Conservation (phyloP, 1,140 invertebrate genomes). For the Plutomurus gul region DNA sequence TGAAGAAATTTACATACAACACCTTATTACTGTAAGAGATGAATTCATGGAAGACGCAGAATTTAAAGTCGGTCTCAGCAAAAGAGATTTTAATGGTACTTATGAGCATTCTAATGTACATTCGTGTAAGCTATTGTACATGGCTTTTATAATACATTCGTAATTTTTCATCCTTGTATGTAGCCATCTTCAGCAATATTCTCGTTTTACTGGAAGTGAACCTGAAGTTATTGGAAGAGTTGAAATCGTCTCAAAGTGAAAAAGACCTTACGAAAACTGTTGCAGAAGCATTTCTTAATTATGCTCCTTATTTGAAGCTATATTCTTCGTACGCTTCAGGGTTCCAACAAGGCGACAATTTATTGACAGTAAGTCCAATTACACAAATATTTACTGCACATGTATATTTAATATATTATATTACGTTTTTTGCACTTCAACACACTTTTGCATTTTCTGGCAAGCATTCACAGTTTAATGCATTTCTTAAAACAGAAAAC, state of each 20-base stretch:
- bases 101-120: too few relatives aligned
- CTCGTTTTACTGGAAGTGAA: constrained; percentile 38
- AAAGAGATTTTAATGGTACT: constrained; percentile 39
- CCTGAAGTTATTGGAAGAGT: constrained; percentile 28
- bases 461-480: background rate
- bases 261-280: constrained; percentile 19
- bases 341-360: constrained; percentile 46
- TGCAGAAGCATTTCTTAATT: constrained; percentile 45
- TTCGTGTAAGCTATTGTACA: too few relatives aligned
- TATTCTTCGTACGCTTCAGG: constrained; percentile 51
- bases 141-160: background rate
- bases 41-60: constrained; percentile 40
- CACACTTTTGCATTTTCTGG: too few relatives aligned
- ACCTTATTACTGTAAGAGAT: constrained; percentile 35
- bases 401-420: too few relatives aligned
- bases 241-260: background rate
- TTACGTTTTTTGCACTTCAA: too few relatives aligned
- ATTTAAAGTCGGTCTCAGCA: constrained; percentile 27
- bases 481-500: background rate
- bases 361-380: constrained; percentile 39
- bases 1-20: constrained; percentile 40
- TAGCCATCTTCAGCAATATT: constrained; percentile 43
- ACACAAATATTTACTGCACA: background rate
- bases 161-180: background rate
- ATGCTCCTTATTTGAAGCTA: constrained; percentile 50